These are phyloP conservation scores for Leptinotarsa rubiginosa DNA, from an alignment of 2,888 invertebrate species.

Conservation along the genomic window DNA sequence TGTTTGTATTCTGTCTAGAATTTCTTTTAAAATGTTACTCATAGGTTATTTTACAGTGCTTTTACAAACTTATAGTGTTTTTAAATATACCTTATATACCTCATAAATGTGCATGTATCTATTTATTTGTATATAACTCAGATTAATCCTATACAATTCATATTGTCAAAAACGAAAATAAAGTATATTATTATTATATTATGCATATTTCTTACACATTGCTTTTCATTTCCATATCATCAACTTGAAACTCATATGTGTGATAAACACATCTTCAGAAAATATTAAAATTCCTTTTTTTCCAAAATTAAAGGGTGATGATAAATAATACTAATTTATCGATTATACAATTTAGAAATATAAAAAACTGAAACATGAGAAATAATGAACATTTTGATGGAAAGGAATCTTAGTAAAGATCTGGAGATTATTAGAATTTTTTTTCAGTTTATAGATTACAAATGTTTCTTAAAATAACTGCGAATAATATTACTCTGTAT, in stretches of 20 bases:
- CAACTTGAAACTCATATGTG: neutral
- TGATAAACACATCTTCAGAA: neutral
- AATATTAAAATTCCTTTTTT: neutral
- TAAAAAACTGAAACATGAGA: neutral
- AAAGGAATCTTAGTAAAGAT: neutral
- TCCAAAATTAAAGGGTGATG: neutral
- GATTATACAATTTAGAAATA: neutral
- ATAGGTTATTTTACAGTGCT: neutral
- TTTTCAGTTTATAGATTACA: neutral
- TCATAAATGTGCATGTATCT: too few species aligned
- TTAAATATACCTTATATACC: neutral
- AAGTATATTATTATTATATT: too few species aligned
- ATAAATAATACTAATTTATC: neutral
- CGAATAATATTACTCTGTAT: too few species aligned
- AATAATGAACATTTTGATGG: neutral
- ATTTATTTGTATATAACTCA: too few species aligned
- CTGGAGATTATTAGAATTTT: neutral
- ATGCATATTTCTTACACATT: neutral
- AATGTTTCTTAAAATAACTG: neutral
- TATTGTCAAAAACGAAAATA: too few species aligned
- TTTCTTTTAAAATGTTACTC: neutral
- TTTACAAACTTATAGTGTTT: neutral
- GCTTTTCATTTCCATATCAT: neutral
- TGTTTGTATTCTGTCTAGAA: neutral
- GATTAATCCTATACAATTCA: too few species aligned